Evolutionary conservation across 2,797 vertebrate genomes (phyloP), one percentile per base, ranked within the genome.

Genomic region (Helostoma temminkii): DNA sequence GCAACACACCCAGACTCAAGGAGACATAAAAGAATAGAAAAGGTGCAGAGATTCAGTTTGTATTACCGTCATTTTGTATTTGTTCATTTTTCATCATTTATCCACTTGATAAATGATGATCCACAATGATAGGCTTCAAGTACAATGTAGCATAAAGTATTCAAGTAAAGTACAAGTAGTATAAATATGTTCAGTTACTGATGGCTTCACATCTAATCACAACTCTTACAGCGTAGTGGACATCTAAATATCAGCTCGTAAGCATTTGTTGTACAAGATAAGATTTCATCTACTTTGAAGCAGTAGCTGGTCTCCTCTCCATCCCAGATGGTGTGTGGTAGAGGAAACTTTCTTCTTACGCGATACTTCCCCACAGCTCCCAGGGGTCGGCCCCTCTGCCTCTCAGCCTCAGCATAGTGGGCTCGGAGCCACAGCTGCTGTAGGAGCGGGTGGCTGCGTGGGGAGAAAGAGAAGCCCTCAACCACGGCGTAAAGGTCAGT

Each of bases 241-340:
- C 25, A 21, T 16, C 8, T 45, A 39, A 30, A 45, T 3, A 19
- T 28, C 24, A 52, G 4, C 4, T 49, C 11, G 1, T 6, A 32
- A 28, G 7, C 34, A 6, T 7, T 41, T n/a, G 4, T 24, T 9
- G 2, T 3, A 5, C 19, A 21, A 34, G 1, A n/a, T 26, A 15
- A 24, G 11, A 14, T 53, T 19, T 37, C 18, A 1, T 47, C 24
- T 76, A 93, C 92, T 89, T 93, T 93, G 52, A 93, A 93, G 75
- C 92, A 94, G 78, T 92, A 93, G 80, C 90, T 93, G 60, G 87
- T 93, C 81, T 93, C 90, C 52, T 94, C 93, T 82, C 92, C 92
- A 5, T 94, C 92, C 92, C 93, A 94, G 84, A 94, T 94, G 57
- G 89, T 93, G 54, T 86, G 66, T 9, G 91, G 92, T 16, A 92